Percentiles rank a stretch among this genome's conserved stretches.
phyloP scores from a whole-genome alignment of 1,140 invertebrate species.

The Cydia pomonella region DNA sequence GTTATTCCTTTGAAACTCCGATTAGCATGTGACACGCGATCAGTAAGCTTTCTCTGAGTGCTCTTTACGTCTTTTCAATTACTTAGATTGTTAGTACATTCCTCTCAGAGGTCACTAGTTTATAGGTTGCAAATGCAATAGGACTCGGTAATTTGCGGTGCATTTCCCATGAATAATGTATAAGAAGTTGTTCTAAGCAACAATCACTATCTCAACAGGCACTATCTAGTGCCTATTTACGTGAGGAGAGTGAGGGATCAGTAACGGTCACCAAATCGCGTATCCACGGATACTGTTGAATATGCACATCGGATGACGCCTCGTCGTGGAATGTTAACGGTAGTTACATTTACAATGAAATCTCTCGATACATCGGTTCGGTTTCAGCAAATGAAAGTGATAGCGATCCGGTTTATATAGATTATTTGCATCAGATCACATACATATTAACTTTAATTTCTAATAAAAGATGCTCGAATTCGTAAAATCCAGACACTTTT shows the following conservation, averaged over 20 bases:
- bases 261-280: conserved; percentile 64
- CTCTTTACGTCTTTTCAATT: conserved; percentile 29
- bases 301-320: conserved; percentile 72
- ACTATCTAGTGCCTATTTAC: conserved; percentile 45
- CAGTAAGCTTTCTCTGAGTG: conserved; percentile 25
- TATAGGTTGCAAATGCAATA: conserved; percentile 43
- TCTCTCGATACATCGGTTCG: conserved; percentile 47
- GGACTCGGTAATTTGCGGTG: conserved; percentile 44
- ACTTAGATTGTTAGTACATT: conserved; percentile 36
- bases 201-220: conserved; percentile 40
- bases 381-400: conserved; percentile 66
- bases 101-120: conserved; percentile 44
- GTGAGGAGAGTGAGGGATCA: conserved; percentile 58
- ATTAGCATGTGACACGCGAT: conserved; percentile 22
- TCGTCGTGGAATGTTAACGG: conserved; percentile 72
- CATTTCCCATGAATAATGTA: conserved; percentile 63
- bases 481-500: not conserved
- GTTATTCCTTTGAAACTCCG: conserved; percentile 8
- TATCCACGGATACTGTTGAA: conserved; percentile 69
- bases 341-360: conserved; percentile 64
- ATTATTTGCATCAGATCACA: conserved; percentile 43
- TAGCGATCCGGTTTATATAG: conserved; percentile 56
- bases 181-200: conserved; percentile 37
- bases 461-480: conserved; percentile 48
- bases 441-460: conserved; percentile 47